Evolutionary conservation across 1,140 invertebrate genomes (phyloP).

Genomic region (Berghia stephanieae): DNA sequence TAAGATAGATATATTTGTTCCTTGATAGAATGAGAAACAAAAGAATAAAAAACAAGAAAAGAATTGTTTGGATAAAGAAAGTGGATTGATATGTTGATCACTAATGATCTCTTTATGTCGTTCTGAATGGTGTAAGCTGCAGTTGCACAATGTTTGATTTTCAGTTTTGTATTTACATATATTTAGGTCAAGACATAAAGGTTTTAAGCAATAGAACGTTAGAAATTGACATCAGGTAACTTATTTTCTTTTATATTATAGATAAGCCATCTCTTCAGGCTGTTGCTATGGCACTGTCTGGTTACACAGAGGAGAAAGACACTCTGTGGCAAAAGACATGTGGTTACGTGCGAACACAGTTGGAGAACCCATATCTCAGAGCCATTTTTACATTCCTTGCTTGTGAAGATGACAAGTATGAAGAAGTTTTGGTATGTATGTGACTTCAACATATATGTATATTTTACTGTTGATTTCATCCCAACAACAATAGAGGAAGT

Average conservation of each 20-base stretch:
- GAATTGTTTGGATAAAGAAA: no score
- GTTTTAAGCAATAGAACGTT: no score
- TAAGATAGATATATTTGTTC: no score
- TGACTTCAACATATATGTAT: background rate
- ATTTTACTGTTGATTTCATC: background rate
- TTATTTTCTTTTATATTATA: conserved; percentile 30
- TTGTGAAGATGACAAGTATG: conserved; percentile 80
- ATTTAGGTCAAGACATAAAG: no score
- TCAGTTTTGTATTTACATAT: no score
- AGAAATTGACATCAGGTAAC: no score
- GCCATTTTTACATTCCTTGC: conserved; percentile 93
- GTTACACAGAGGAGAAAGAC: conserved; percentile 81
- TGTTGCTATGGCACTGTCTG: conserved; percentile 90
- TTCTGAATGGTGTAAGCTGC: no score
- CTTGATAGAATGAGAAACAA: no score
- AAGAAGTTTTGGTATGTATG: conserved; percentile 79
- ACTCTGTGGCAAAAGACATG: conserved; percentile 86
- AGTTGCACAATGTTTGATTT: no score
- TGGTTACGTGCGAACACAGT: conserved; percentile 74
- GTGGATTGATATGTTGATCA: no score
- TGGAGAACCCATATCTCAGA: conserved; percentile 88
- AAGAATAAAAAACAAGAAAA: no score
- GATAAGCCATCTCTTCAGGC: conserved; percentile 66
- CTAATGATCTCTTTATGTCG: no score
- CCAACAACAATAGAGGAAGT: background rate